These are phyloP conservation scores for Myioborus melanocephalus DNA, from an alignment of 2,797 vertebrate genomes.

Conservation along the genomic window DNA sequence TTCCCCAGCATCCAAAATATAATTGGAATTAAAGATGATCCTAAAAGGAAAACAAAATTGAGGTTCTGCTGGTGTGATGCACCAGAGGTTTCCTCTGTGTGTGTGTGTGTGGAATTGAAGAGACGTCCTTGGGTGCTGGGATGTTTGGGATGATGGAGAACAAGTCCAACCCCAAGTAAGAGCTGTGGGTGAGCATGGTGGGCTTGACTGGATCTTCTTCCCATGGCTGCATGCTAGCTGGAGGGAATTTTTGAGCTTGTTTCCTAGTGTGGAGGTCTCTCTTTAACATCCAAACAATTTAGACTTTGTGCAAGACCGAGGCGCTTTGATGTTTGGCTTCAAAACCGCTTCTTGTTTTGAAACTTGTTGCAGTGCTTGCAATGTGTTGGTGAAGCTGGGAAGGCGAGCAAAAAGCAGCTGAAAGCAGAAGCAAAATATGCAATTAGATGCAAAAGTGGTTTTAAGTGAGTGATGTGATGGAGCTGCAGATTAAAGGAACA, in stretches of 20 bases:
- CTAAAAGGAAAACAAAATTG: neutral
- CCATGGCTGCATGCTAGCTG: neutral
- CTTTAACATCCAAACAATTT: neutral
- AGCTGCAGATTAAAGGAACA: neutral
- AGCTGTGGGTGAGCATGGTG: neutral
- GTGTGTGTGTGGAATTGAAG: neutral
- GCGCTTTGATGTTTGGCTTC: neutral
- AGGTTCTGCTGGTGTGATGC: neutral
- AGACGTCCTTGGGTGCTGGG: neutral
- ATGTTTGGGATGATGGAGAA: neutral
- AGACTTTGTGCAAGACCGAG: neutral
- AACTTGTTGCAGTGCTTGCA: neutral
- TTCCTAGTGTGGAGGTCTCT: neutral
- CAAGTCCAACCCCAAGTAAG: neutral
- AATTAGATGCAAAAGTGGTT: neutral
- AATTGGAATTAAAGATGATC: constrained; percentile 18
- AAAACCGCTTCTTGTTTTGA: neutral
- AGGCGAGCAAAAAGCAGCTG: neutral
- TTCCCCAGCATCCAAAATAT: neutral
- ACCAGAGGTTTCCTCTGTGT: neutral
- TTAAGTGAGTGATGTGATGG: neutral
- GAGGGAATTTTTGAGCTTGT: neutral
- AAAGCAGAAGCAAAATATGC: neutral
- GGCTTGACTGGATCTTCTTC: neutral
- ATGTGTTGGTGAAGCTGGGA: constrained; percentile 12